phyloP scores from a whole-genome alignment of 2,888 invertebrate species.

The Rhamphomyia laevipes region DNA sequence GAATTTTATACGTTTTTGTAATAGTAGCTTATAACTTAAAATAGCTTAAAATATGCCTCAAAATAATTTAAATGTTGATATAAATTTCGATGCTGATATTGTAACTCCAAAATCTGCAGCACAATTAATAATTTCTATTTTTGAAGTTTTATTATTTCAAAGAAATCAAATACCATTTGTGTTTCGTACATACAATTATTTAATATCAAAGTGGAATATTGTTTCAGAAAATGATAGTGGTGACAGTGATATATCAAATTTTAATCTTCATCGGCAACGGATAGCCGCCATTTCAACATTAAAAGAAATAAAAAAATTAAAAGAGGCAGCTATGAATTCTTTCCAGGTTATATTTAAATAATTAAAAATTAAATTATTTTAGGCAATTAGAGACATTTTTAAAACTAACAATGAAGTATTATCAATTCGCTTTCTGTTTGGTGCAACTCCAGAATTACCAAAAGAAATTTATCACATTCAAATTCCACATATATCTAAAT shows the following conservation, averaged over 20 bases:
- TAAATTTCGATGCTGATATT: no score
- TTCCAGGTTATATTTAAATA: neutral
- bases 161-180: slow-evolving; percentile 15
- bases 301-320: neutral
- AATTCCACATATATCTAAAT: neutral
- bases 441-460: neutral
- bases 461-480: neutral
- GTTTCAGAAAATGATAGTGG: neutral
- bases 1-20: no score
- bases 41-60: no score
- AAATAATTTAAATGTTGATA: no score
- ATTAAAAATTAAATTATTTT: no score
- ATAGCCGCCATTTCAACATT: slow-evolving; percentile 6
- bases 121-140: neutral
- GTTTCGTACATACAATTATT: slow-evolving; percentile 11
- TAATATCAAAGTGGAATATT: slow-evolving; percentile 6
- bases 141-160: slow-evolving; percentile 12
- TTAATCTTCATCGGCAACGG: slow-evolving; percentile 9
- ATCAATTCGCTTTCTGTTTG: neutral
- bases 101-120: no score
- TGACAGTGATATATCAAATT: neutral
- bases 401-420: neutral
- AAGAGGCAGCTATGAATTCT: no score
- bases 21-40: no score
- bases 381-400: neutral